These are phyloP conservation scores for Pyralis farinalis DNA, from an alignment of 2,888 invertebrate species.

Conservation along the genomic window DNA sequence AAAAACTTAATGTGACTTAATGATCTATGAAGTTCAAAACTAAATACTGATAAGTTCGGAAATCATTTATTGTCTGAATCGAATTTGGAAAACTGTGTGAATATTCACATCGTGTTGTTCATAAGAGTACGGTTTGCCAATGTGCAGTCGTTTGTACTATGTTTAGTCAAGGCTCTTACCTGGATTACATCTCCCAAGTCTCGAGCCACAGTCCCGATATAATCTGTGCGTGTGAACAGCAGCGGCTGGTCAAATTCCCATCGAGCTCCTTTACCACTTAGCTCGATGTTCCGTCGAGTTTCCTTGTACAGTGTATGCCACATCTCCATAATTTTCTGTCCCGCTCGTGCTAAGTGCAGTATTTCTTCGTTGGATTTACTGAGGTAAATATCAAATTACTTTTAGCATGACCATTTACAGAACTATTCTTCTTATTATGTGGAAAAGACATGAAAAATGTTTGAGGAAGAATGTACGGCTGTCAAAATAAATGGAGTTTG, in stretches of 20 bases:
- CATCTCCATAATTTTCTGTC: constrained; percentile 84
- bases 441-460: no score
- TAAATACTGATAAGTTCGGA: no score
- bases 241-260: constrained; percentile 95
- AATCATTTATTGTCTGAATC: no score
- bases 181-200: constrained; percentile 90
- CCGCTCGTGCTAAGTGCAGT: constrained; percentile 75
- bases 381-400: neutral
- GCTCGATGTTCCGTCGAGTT: constrained; percentile 91
- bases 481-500: no score
- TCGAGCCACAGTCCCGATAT: constrained; percentile 89
- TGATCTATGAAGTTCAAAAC: no score
- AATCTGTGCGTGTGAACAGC: constrained; percentile 92
- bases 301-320: constrained; percentile 90
- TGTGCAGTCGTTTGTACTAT: constrained; percentile 8
- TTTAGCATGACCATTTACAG: no score
- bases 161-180: constrained; percentile 54
- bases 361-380: constrained; percentile 79
- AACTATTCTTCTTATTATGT: no score
- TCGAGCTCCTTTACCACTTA: constrained; percentile 90
- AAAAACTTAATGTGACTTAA: no score
- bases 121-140: no score
- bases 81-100: no score
- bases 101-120: no score
- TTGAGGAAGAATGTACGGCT: no score